Conservation (phyloP, 2,888 invertebrate species). For the Agrypnus murinus region DNA sequence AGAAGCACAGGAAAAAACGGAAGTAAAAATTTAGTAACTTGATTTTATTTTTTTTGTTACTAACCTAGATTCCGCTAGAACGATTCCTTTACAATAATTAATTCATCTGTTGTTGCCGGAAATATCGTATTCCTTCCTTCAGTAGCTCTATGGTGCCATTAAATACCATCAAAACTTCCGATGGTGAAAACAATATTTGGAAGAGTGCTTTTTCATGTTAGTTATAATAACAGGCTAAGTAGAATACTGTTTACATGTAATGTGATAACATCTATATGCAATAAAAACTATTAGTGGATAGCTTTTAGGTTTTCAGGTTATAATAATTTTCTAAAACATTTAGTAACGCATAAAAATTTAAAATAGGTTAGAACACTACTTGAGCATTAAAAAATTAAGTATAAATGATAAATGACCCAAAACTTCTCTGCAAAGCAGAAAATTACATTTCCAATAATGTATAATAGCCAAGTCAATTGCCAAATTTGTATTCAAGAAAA, state of each 20-base stretch:
- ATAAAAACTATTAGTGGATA: constrained; percentile 17
- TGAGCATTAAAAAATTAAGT: no score
- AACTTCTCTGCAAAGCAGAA: no score
- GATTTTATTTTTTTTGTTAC: no score
- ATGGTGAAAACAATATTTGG: constrained; percentile 37
- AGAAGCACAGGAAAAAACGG: no score
- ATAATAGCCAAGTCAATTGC: no score
- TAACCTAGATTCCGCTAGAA: no score
- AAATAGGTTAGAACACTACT: no score
- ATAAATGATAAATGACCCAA: no score
- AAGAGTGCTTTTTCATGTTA: constrained; percentile 45
- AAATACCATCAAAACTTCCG: constrained; percentile 26
- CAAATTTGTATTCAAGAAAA: no score
- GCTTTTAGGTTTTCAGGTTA: neutral
- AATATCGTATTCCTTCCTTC: constrained; percentile 8
- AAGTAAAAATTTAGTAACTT: no score
- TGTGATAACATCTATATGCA: constrained; percentile 5
- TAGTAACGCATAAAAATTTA: neutral
- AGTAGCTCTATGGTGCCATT: neutral
- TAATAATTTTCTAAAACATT: neutral
- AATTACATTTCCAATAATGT: no score
- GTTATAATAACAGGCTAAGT: constrained; percentile 29
- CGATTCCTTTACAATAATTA: no score
- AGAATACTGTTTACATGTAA: constrained; percentile 17
- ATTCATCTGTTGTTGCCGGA: neutral